phyloP scores from a whole-genome alignment of 2,113 vertebrate genomes.

The Panthera tigris region DNA sequence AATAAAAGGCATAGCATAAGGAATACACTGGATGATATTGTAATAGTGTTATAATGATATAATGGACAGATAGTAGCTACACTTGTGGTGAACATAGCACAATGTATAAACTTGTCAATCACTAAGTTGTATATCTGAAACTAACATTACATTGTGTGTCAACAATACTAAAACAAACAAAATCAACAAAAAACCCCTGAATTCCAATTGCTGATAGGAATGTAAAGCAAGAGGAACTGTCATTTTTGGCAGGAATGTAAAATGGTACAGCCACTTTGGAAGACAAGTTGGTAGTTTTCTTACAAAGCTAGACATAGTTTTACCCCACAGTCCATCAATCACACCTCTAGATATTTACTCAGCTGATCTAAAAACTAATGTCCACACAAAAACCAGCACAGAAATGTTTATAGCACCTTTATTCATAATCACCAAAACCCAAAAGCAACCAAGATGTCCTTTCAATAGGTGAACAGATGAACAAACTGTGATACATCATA shows the following conservation, averaged over 20 bases:
- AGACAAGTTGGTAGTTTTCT: neutral
- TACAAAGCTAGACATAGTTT: neutral
- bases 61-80: neutral
- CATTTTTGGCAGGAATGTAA: neutral
- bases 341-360: neutral
- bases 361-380: neutral
- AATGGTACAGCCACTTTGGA: neutral
- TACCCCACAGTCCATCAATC: neutral
- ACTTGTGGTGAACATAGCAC: neutral
- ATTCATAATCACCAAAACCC: too few species aligned
- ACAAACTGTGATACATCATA: too few species aligned
- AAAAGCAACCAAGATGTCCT: too few species aligned
- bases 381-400: too few species aligned
- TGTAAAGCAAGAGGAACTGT: neutral
- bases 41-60: neutral
- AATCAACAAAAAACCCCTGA: neutral
- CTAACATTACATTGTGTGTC: neutral
- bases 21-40: too few species aligned
- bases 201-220: neutral
- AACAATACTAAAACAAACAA: neutral
- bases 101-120: neutral
- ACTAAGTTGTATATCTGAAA: neutral
- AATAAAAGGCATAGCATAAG: too few species aligned
- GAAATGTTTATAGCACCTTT: too few species aligned
- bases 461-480: too few species aligned